Evolutionary conservation across 2,797 vertebrate genomes (phyloP), one percentile per base, ranked within the genome.

Genomic region (Tinamus major): DNA sequence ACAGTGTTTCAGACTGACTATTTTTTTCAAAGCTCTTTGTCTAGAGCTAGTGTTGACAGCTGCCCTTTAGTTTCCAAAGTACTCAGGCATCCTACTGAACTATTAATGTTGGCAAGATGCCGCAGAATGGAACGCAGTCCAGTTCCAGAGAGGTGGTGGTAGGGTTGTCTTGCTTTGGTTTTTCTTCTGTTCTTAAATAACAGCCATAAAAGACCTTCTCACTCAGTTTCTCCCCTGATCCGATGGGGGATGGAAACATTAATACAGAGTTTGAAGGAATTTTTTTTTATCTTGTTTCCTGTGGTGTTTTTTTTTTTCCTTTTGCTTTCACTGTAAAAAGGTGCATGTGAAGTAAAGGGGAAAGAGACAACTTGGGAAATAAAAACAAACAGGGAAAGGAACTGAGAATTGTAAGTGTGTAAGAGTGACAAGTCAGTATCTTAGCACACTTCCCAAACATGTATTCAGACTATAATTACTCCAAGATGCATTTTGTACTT

Each of bases 61-160:
- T 87, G 16, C 29, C 51, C 82, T 87, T 58, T 48, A 27, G 41
- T 89, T 90, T 79, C 53, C 92, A 75, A 91, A 88, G n/a, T 53
- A 48, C 18, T 81, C 83, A 92, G 74, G 48, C 7, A 13, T 44
- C 37, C 20, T 70, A 15, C 39, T 75, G n/a, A 94, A 92, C n/a
- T 84, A 79, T 62, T 93, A 79, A 41, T 23, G 8, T 64, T 93
- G 91, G 75, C 58, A 65, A 75, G 56, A 19, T 81, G 35, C 83
- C 1, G 0, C 58, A 2, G 1, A 26, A 23, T 2, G 1, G 74
- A 88, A 55, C 0, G 1, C 37, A 74, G 64, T 80, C 68, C 70
- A 56, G 23, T 68, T 86, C 44, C 0, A 1, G 55, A 0, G 1
- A 77, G 58, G 17, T 69, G 44, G 33, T 61, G 49, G 39, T 81